Percentiles rank a stretch among this genome's conserved stretches.
phyloP scores from a whole-genome alignment of 2,797 vertebrate genomes.

The Falco biarmicus region DNA sequence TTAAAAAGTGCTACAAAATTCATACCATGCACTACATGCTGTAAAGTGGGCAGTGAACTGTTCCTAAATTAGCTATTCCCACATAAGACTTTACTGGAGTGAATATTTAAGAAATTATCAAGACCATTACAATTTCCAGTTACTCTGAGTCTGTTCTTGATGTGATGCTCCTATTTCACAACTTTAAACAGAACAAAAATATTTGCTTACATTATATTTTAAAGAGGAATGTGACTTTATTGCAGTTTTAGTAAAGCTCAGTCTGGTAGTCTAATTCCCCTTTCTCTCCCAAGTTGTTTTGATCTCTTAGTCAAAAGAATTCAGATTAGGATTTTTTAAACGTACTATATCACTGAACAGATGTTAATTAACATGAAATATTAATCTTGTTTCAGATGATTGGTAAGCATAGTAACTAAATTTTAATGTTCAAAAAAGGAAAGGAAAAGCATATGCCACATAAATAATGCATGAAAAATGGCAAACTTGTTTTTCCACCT shows the following conservation, averaged over 20 bases:
- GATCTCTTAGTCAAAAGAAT: background rate
- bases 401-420: constrained; percentile 1
- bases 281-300: background rate
- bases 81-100: background rate
- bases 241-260: background rate
- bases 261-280: background rate
- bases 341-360: background rate
- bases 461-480: constrained; percentile 54
- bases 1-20: background rate
- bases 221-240: background rate
- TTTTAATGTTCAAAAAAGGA: constrained; percentile 19
- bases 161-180: background rate
- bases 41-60: background rate
- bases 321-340: constrained; percentile 17
- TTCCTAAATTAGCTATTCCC: background rate
- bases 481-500: constrained; percentile 14
- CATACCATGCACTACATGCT: background rate
- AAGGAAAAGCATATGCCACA: constrained; percentile 2
- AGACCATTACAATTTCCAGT: background rate
- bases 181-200: background rate
- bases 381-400: constrained; percentile 28
- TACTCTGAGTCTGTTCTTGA: background rate
- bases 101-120: background rate
- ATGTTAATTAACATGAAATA: constrained; percentile 29
- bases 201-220: background rate